Conservation (phyloP, 2,113 vertebrate species). For the Pogona vitticeps region DNA sequence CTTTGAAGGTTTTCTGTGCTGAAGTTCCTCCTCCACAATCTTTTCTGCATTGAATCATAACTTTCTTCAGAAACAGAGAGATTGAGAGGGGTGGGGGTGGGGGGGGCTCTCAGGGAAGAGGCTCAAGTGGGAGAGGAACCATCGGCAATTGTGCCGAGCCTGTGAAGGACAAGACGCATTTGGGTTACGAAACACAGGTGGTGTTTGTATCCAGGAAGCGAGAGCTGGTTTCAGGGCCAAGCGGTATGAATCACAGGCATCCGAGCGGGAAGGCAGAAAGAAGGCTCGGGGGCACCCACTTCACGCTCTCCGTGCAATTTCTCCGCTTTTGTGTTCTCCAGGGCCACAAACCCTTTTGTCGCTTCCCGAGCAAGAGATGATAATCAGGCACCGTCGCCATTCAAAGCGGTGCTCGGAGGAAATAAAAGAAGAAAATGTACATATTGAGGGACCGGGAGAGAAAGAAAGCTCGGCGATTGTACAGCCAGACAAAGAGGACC, state of each 20-base stretch:
- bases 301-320: neutral
- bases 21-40: neutral
- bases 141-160: neutral
- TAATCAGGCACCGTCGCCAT: neutral
- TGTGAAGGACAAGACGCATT: neutral
- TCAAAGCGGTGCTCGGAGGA: neutral
- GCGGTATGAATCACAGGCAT: neutral
- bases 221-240: neutral
- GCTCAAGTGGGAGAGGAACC: neutral
- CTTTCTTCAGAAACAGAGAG: neutral
- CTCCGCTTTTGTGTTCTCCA: neutral
- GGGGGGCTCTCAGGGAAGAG: neutral
- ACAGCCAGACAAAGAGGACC: neutral
- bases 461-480: neutral
- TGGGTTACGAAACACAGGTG: neutral
- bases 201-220: neutral
- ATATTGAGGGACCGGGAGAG: neutral
- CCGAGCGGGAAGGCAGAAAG: neutral
- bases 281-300: neutral
- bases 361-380: neutral
- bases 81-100: too few relatives aligned
- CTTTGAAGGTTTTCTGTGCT: too few relatives aligned
- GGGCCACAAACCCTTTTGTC: neutral
- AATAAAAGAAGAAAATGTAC: neutral
- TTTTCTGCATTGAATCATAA: too few relatives aligned